Evolutionary conservation across 1,140 invertebrate species (phyloP), one percentile per base, ranked within the genome.

Genomic region (Brachionus rubens): DNA sequence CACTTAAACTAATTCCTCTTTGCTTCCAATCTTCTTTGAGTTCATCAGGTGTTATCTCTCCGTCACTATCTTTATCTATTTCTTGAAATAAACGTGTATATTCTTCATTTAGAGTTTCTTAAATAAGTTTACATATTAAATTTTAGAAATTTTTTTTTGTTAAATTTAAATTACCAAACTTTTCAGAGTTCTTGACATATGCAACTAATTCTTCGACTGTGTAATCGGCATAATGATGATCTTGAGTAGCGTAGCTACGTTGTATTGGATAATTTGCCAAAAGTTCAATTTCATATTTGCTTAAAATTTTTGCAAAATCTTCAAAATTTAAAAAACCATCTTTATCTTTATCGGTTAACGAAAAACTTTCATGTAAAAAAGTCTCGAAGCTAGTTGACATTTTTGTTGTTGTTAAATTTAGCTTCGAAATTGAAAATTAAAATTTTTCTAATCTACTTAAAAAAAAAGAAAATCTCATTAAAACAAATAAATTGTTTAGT

Each of bases 301-400:
- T 65, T 36, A 65, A 43, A 16, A 65, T 43, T 43, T 65, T 65
- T 24, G 59, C 59, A 65, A 65, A 65, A 65, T 65, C 40, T 1
- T 36, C 40, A 43, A 65, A 65, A 26, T 43, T 26, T 6, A 65
- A 36, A 65, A 12, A 43, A 43, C 59, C 59, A 65, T 65, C 59
- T 43, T 65, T 10, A 28, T 65, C 40, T 6, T 1, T 19, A 21
- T 65, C 59, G 3, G 12, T 43, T 14, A 3, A 14, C 7, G 3
- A 12, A 26, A 14, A 65, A 43, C 19, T 26, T 43, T 43, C 26
- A 30, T 43, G 40, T 24, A 65, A 65, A 10, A 14, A 65, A 24
- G 19, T 43, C 59, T 41, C 41, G 36, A 14, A 7, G n/a, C 5
- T 46, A 14, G 9, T 46, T 46, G 14, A 14, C 43, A 46, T 46